phyloP scores from a whole-genome alignment of 2,797 vertebrate species.

The Coilia nasus region DNA sequence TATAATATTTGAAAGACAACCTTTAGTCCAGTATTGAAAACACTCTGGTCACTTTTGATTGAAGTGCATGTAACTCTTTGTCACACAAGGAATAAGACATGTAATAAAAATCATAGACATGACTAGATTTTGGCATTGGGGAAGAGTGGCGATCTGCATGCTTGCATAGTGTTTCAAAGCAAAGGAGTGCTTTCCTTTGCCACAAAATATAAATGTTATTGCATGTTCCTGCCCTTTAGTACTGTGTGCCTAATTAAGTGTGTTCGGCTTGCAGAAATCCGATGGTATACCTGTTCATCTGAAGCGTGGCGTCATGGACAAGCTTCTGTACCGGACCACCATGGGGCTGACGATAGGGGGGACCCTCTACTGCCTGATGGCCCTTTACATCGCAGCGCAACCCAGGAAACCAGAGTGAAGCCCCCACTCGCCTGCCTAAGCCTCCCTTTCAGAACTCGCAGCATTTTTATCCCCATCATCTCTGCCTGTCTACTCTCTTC shows the following conservation, averaged over 20 bases:
- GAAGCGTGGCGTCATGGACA: constrained; percentile 89
- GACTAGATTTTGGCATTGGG: no score
- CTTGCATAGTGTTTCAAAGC: no score
- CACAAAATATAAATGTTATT: no score
- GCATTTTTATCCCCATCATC: neutral
- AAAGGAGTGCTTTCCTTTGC: no score
- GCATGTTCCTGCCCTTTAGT: neutral
- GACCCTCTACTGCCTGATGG: constrained; percentile 88
- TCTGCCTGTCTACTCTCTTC: neutral
- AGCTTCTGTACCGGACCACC: constrained; percentile 93
- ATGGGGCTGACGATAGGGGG: constrained; percentile 94
- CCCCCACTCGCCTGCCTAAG: neutral
- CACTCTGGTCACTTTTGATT: no score
- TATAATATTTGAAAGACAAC: no score
- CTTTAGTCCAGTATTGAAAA: no score
- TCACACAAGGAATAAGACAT: no score
- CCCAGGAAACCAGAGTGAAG: constrained; percentile 69
- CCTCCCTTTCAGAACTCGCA: neutral
- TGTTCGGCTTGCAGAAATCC: constrained; percentile 69
- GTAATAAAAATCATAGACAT: no score
- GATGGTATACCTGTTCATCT: constrained; percentile 88
- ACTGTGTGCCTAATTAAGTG: constrained; percentile 33
- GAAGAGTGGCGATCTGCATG: no score
- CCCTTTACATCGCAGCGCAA: constrained; percentile 88
- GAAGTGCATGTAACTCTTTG: no score